Conservation (phyloP, 1,140 invertebrate species). For the Cotesia glomerata region DNA sequence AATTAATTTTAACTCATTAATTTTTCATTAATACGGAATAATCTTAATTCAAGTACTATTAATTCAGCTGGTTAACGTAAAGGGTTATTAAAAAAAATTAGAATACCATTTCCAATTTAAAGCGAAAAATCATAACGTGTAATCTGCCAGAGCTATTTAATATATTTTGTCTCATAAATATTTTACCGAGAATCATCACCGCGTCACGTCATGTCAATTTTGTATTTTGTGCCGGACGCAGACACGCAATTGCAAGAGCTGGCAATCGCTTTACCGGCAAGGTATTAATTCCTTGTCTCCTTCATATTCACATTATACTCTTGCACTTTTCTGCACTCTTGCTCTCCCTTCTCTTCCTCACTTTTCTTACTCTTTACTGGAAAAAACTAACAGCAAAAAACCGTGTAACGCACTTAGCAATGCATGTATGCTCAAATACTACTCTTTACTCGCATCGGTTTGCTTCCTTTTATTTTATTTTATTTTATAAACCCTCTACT, state of each 20-base stretch:
- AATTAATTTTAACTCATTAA: too few relatives aligned
- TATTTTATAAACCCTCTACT: constrained; percentile 1
- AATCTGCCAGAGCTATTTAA: neutral
- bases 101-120: too few relatives aligned
- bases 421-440: constrained; percentile 40
- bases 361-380: neutral
- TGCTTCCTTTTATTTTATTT: neutral
- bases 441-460: constrained; percentile 39
- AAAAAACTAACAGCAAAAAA: neutral
- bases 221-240: constrained; percentile 2
- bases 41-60: too few relatives aligned
- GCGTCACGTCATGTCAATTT: constrained; percentile 14
- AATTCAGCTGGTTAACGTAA: too few relatives aligned
- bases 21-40: too few relatives aligned
- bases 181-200: neutral
- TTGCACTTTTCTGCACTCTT: neutral
- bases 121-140: too few relatives aligned
- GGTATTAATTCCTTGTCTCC: too few relatives aligned
- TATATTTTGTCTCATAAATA: constrained; percentile 19
- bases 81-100: too few relatives aligned
- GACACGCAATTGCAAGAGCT: constrained; percentile 1
- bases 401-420: constrained; percentile 38
- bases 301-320: neutral
- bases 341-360: neutral
- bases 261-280: too few relatives aligned